Percentiles rank a stretch among this genome's conserved stretches.
Evolutionary conservation across 2,888 invertebrate species (phyloP).

Genomic region (Tinea pellionella): DNA sequence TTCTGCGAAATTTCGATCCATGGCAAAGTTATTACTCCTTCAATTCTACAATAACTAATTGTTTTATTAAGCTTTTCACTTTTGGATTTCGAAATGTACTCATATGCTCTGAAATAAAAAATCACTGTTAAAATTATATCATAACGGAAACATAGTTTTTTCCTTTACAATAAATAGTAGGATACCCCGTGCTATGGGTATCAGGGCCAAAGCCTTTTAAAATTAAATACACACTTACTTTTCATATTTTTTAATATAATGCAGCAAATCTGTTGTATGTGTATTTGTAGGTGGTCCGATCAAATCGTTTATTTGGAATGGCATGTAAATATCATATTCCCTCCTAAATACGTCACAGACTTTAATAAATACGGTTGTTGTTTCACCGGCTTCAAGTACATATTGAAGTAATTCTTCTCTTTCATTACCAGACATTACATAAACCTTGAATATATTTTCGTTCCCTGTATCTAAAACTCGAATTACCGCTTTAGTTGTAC

Average conservation of each 20-base stretch:
- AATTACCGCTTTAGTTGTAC: conserved; percentile 33
- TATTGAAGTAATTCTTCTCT: conserved; percentile 40
- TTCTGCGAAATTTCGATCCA: conserved; percentile 49
- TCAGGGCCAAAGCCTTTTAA: background rate
- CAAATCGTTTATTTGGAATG: conserved; percentile 68
- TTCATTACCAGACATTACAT: conserved; percentile 41
- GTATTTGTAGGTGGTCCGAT: conserved; percentile 62
- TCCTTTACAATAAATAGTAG: too few relatives aligned
- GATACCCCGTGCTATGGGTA: too few relatives aligned
- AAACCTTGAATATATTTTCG: conserved; percentile 50
- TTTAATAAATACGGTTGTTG: conserved; percentile 48
- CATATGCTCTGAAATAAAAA: conserved; percentile 38
- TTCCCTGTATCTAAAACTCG: conserved; percentile 42
- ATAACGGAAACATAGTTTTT: background rate
- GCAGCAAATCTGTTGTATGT: conserved; percentile 38
- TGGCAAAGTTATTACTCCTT: conserved; percentile 51
- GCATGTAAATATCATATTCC: conserved; percentile 69
- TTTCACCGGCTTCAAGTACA: conserved; percentile 40
- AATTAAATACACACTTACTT: conserved; percentile 32
- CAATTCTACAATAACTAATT: conserved; percentile 45
- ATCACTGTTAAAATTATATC: too few relatives aligned
- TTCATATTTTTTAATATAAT: conserved; percentile 42
- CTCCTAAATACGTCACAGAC: conserved; percentile 45
- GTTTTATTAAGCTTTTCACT: conserved; percentile 43
- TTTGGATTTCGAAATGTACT: conserved; percentile 47